These are phyloP conservation scores for Dynastes maya DNA, from an alignment of 2,888 invertebrate species.

Conservation along the genomic window DNA sequence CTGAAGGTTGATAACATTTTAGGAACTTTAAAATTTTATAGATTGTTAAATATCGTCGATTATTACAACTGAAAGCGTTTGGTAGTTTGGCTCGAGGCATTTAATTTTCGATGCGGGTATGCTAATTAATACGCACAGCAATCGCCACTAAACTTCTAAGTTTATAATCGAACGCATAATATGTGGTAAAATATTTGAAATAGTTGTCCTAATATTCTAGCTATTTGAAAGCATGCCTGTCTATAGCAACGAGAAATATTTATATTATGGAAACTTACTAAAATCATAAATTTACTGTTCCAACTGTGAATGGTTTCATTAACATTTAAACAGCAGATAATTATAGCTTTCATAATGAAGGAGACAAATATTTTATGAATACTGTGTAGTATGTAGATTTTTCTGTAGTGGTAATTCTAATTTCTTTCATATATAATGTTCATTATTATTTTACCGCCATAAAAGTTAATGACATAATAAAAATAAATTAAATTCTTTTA, in stretches of 20 bases:
- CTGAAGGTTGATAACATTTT: no score
- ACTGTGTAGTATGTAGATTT: conserved; percentile 5
- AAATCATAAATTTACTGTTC: conserved; percentile 31
- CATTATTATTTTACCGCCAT: conserved; percentile 29
- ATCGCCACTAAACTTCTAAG: neutral
- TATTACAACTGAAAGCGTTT: neutral
- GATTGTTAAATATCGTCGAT: neutral
- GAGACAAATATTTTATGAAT: conserved; percentile 26
- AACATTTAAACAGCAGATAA: conserved; percentile 46
- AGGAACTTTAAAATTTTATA: neutral
- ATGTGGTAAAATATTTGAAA: conserved; percentile 8
- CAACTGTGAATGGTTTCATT: conserved; percentile 41
- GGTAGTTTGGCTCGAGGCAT: neutral
- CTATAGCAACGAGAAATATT: neutral
- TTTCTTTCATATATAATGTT: conserved; percentile 14
- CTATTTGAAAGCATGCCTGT: neutral
- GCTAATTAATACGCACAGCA: neutral
- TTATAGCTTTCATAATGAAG: conserved; percentile 40
- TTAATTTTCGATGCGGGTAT: neutral
- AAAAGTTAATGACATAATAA: conserved; percentile 34
- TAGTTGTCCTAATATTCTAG: conserved; percentile 12
- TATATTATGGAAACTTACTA: conserved; percentile 28
- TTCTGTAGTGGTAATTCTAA: neutral
- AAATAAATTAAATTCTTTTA: conserved; percentile 24
- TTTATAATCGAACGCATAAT: neutral